Conservation (phyloP, 1,140 invertebrate species). For the Aporrectodea caliginosa region DNA sequence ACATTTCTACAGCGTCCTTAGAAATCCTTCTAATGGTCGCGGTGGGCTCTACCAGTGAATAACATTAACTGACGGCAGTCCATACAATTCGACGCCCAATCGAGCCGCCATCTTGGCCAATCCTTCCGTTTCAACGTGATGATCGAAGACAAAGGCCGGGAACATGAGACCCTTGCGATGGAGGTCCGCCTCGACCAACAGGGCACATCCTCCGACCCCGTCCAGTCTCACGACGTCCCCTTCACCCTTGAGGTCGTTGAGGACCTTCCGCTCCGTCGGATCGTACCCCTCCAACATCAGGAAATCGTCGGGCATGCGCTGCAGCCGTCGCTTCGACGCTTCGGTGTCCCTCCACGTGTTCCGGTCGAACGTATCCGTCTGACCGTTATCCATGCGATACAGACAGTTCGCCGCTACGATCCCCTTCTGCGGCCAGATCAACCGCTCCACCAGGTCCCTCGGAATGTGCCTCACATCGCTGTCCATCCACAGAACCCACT, state of each 20-base stretch:
- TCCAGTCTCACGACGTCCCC: constrained; percentile 46
- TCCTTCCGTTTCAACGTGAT: constrained; percentile 52
- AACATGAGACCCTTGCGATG: constrained; percentile 47
- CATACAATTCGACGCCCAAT: constrained; percentile 43
- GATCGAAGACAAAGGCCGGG: constrained; percentile 41
- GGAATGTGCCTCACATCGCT: constrained; percentile 45
- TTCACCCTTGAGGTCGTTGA: constrained; percentile 44
- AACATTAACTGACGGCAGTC: constrained; percentile 47
- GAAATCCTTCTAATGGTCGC: too few relatives aligned
- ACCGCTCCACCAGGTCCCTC: constrained; percentile 42
- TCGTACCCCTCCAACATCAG: constrained; percentile 48
- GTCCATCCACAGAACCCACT: constrained; percentile 50
- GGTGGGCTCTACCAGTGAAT: constrained; percentile 42
- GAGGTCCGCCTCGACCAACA: constrained; percentile 41
- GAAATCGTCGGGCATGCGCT: constrained; percentile 37
- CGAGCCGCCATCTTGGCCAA: constrained; percentile 46
- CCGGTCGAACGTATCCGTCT: constrained; percentile 43
- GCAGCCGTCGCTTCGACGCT: constrained; percentile 35
- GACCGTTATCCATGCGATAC: constrained; percentile 32
- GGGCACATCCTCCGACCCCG: constrained; percentile 48
- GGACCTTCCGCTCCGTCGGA: constrained; percentile 39
- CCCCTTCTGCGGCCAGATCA: constrained; percentile 43
- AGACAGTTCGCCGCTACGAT: constrained; percentile 44
- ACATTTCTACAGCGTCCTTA: too few relatives aligned
- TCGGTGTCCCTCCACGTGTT: constrained; percentile 51